Conservation (phyloP, 2,113 vertebrate genomes). For the Oreochromis niloticus region DNA sequence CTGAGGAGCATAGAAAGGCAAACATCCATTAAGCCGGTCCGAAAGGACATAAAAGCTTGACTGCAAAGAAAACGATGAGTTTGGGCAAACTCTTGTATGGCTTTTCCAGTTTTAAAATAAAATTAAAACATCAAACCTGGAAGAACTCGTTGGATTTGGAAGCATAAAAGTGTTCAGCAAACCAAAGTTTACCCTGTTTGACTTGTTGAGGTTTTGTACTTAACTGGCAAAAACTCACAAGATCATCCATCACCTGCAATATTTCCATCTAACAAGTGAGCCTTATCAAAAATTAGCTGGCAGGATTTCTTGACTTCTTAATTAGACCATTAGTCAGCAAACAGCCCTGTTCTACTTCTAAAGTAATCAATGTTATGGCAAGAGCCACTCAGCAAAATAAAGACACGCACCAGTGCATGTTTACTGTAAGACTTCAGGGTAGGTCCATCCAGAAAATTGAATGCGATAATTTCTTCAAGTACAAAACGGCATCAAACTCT, state of each 20-base stretch:
- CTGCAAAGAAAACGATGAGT: not conserved
- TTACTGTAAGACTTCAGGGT: not conserved
- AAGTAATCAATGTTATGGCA: not conserved
- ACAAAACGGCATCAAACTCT: not conserved
- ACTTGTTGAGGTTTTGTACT: fast-evolving
- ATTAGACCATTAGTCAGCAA: not conserved
- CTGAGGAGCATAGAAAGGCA: not conserved
- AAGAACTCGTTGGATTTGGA: not conserved
- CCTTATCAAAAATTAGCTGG: not conserved
- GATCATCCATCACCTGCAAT: not conserved
- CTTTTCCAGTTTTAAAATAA: fast-evolving
- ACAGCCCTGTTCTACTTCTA: not conserved
- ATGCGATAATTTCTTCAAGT: not conserved
- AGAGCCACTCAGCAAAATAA: not conserved
- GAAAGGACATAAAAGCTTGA: not conserved
- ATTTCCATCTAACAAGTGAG: not conserved
- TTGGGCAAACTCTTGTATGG: not conserved
- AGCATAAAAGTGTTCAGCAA: not conserved
- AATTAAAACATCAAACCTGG: not conserved
- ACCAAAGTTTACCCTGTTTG: not conserved
- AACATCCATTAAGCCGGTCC: not conserved
- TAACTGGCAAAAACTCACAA: not conserved
- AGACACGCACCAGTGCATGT: not conserved
- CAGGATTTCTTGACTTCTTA: not conserved
- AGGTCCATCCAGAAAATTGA: not conserved